Percentiles rank a stretch among this genome's conserved stretches.
These are phyloP conservation scores for Trachelus tabidus DNA, from an alignment of 2,888 invertebrate genomes.

Conservation along the genomic window DNA sequence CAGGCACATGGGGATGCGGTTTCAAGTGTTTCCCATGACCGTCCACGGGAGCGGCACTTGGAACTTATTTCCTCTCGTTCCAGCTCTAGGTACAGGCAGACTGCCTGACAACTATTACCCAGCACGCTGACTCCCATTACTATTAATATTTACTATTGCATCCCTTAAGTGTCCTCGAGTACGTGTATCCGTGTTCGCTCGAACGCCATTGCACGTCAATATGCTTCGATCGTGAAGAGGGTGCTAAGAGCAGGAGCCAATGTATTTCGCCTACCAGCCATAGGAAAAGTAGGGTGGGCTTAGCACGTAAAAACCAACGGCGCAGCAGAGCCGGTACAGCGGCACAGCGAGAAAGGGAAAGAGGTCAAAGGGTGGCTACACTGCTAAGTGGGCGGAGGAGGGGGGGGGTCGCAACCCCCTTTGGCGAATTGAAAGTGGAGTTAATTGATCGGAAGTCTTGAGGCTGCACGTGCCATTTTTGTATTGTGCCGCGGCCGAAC, in stretches of 20 bases:
- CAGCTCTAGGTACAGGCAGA: slow-evolving; percentile 3
- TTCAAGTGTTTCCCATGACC: slow-evolving; percentile 62
- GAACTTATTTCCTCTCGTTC: slow-evolving; percentile 15
- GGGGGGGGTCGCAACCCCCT: slow-evolving; percentile 12
- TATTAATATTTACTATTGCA: slow-evolving; percentile 55
- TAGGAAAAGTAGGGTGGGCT: slow-evolving; percentile 23
- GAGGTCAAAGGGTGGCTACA: slow-evolving; percentile 24
- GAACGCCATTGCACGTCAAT: slow-evolving; percentile 58
- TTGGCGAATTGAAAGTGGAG: slow-evolving; percentile 53
- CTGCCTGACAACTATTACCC: slow-evolving; percentile 51
- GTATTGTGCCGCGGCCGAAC: slow-evolving; percentile 14
- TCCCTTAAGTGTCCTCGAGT: slow-evolving; percentile 43
- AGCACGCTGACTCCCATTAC: slow-evolving; percentile 39
- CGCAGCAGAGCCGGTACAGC: slow-evolving; percentile 24
- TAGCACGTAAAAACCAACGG: slow-evolving; percentile 14
- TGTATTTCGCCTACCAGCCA: slow-evolving; percentile 28
- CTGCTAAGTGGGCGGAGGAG: slow-evolving; percentile 36
- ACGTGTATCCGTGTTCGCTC: slow-evolving; percentile 49
- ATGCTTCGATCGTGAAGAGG: slow-evolving; percentile 54
- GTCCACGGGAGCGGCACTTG: slow-evolving; percentile 27
- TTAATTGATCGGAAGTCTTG: slow-evolving; percentile 67
- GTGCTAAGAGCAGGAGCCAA: slow-evolving; percentile 41
- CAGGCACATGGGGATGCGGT: slow-evolving; percentile 31
- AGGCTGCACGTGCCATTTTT: slow-evolving; percentile 61
- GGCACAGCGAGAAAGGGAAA: slow-evolving; percentile 16